These are phyloP conservation scores for Carpatolechia fugitivella DNA, from an alignment of 2,888 invertebrate species.

Conservation along the genomic window DNA sequence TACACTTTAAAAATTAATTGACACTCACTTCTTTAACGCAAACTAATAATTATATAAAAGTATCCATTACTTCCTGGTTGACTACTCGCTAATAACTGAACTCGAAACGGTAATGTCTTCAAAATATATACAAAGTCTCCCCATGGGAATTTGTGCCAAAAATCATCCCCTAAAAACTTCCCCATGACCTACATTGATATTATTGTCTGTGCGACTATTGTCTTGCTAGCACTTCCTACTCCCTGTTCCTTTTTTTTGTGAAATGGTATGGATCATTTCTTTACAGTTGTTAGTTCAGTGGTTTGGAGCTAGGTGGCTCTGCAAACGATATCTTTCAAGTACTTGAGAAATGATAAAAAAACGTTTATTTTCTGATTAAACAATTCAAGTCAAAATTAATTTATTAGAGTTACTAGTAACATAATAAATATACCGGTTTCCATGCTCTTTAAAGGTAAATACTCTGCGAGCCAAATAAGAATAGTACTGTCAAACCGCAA, in stretches of 20 bases:
- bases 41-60: constrained; percentile 18
- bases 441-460: too few relatives aligned
- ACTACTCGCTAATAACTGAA: constrained; percentile 59
- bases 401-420: too few relatives aligned
- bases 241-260: constrained; percentile 42
- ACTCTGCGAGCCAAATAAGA: too few relatives aligned
- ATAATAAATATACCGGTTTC: too few relatives aligned
- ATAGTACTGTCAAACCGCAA: too few relatives aligned
- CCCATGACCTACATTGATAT: constrained; percentile 54
- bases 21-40: background rate
- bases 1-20: background rate
- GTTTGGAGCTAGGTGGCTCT: constrained; percentile 48
- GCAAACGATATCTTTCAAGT: background rate
- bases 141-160: constrained; percentile 40
- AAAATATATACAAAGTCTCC: constrained; percentile 66
- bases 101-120: constrained; percentile 39
- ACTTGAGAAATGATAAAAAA: too few relatives aligned
- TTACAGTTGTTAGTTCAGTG: constrained; percentile 39
- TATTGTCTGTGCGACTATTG: constrained; percentile 63
- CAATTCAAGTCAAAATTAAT: too few relatives aligned
- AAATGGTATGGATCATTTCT: constrained; percentile 23
- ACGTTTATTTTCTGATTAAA: too few relatives aligned
- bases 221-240: constrained; percentile 60
- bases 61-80: constrained; percentile 63
- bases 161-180: constrained; percentile 37